phyloP scores from a whole-genome alignment of 2,113 vertebrate species.

The Ibidorhyncha struthersii region DNA sequence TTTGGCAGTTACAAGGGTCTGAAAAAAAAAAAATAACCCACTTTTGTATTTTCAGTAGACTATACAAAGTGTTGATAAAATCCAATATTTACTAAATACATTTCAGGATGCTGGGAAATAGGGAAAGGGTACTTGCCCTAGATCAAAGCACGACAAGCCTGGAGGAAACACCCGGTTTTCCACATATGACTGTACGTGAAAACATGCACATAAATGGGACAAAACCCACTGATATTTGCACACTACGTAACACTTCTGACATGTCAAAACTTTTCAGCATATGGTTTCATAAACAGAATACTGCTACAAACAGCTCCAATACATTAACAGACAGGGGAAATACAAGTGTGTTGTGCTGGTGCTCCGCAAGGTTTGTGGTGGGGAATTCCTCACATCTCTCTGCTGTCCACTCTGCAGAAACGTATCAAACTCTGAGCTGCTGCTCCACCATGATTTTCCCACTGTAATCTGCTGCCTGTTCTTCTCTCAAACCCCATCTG shows the following conservation, averaged over 20 bases:
- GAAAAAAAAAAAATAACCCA: not conserved
- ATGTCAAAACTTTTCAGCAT: not conserved
- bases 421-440: not conserved
- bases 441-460: not conserved
- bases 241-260: rapidly evolving
- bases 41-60: not conserved
- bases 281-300: not conserved
- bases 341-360: not conserved
- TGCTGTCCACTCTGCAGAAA: not conserved
- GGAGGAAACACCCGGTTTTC: not conserved
- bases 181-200: not conserved
- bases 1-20: not conserved
- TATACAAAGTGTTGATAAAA: not conserved
- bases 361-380: not conserved
- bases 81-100: not conserved
- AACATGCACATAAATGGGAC: not conserved
- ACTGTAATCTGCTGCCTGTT: not conserved
- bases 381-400: not conserved
- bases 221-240: not conserved
- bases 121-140: not conserved
- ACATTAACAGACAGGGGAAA: not conserved
- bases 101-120: not conserved
- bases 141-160: not conserved
- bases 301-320: not conserved
- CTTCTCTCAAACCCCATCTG: constrained; percentile 16